Evolutionary conservation across 2,113 vertebrate genomes (phyloP).

Genomic region (Microtus ochrogaster): DNA sequence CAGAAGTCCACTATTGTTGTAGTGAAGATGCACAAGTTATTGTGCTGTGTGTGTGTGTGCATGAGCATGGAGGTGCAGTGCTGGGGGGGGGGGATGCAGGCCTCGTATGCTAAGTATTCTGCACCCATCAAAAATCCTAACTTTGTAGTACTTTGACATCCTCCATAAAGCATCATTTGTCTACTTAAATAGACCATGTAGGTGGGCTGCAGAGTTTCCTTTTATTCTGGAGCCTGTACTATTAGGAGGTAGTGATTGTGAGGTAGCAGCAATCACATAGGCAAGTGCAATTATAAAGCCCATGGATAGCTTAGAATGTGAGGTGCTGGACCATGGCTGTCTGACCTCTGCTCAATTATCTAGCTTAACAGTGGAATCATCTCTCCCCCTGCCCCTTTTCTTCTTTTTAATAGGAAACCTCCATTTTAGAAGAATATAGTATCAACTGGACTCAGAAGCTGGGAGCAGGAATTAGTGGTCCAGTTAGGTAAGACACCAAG

Average conservation of each 20-base stretch:
- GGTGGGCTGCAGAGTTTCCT: constrained; percentile 28
- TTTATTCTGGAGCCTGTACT: background rate
- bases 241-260: constrained; percentile 15
- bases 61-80: background rate
- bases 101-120: background rate
- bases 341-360: background rate
- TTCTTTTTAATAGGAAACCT: constrained; percentile 91
- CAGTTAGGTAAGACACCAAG: constrained; percentile 94
- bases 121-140: background rate
- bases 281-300: background rate
- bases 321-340: constrained; percentile 1
- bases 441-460: constrained; percentile 99
- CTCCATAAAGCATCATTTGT: background rate
- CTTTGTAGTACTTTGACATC: background rate
- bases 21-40: background rate
- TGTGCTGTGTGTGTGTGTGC: background rate
- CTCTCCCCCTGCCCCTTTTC: constrained; percentile 2
- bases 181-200: background rate
- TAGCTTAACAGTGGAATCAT: constrained; percentile 47
- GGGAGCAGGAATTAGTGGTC: constrained; percentile 98
- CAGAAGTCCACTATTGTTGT: constrained; percentile 2
- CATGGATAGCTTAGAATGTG: background rate
- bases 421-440: constrained; percentile 98
- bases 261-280: background rate
- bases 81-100: background rate